Base-by-base conservation (phyloP, 2,797 vertebrate genomes). In the Denticeps clupeoides region DNA sequence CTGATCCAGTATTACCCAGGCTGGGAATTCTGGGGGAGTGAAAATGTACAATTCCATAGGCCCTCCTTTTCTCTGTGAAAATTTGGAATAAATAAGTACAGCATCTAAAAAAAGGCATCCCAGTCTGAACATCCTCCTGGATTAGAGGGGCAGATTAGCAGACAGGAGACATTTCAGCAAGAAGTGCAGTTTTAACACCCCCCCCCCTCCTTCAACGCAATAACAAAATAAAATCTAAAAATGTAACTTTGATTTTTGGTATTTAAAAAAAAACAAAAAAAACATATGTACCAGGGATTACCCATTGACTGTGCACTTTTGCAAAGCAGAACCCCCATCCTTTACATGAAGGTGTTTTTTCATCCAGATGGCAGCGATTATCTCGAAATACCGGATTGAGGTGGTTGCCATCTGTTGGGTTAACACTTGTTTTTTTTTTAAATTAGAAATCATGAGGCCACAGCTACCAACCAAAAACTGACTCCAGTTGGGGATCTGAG, bases 261-360 rank as follows among this genome's bases (percentile, higher is more conserved):
- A 81, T 82, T 78, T 74, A 81, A 83, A 83, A 79, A 79, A 79
- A 75, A 81, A 76, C 80, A 79, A 77, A 81, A 75, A 82, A 5
- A 81, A 79, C 79, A 82, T 78, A 82, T 78, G 80, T 84, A 85
- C 79, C 79, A 80, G 79, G 82, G 79, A 80, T 80, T 75, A 73
- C 68, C 78, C 79, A 73, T 73, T 66, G 63, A 78, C 73, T 80
- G 82, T 82, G 81, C 78, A 79, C 77, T 72, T 68, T 75, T 77
- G 73, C 73, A 73, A 75, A 72, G 22, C 72, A 63, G 73, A 67
- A 78, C 68, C 38, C 53, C 70, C 69, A 65, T 45, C 64, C 67
- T 56, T 70, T 70, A 69, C 67, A 73, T 56, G 68, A 68, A 70
- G 65, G 64, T 73, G 58, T 71, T 67, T 62, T 56, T 69, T 64